Evolutionary conservation across 2,113 vertebrate genomes (phyloP).

Genomic region (Neotragus pygmaeus): DNA sequence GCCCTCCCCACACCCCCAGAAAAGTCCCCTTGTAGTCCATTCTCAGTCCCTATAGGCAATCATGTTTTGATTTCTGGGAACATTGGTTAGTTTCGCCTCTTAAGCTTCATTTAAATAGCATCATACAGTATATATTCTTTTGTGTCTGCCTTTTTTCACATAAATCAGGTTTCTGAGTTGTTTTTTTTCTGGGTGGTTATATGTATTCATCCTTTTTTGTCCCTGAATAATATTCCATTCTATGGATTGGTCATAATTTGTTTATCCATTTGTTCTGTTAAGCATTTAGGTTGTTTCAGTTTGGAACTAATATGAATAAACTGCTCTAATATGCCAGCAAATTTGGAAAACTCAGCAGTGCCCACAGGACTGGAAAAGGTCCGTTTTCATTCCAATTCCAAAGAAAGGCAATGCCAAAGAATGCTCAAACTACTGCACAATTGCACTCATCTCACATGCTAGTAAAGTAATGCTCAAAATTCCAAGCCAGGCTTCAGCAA

Average conservation of each 20-base stretch:
- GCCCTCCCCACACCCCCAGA: fast-evolving
- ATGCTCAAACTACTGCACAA: too few species aligned
- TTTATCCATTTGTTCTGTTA: background rate
- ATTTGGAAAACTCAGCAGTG: too few species aligned
- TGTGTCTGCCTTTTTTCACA: background rate
- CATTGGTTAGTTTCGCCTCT: background rate
- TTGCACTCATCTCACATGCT: too few species aligned
- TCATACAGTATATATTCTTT: background rate
- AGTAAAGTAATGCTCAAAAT: too few species aligned
- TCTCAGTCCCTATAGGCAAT: background rate
- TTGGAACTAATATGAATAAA: background rate
- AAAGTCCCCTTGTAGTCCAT: background rate
- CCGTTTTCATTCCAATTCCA: too few species aligned
- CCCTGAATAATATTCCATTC: background rate
- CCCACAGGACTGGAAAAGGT: too few species aligned
- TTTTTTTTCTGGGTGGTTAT: background rate
- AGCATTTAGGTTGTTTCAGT: background rate
- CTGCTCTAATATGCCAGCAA: too few species aligned
- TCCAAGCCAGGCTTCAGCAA: too few species aligned
- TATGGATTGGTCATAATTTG: background rate
- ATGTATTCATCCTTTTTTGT: background rate
- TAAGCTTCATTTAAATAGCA: background rate
- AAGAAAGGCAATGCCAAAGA: too few species aligned
- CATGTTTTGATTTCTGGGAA: background rate
- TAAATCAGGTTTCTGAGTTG: background rate